Conservation (phyloP, 2,888 invertebrate species). For the Hipparchia sbordonii region DNA sequence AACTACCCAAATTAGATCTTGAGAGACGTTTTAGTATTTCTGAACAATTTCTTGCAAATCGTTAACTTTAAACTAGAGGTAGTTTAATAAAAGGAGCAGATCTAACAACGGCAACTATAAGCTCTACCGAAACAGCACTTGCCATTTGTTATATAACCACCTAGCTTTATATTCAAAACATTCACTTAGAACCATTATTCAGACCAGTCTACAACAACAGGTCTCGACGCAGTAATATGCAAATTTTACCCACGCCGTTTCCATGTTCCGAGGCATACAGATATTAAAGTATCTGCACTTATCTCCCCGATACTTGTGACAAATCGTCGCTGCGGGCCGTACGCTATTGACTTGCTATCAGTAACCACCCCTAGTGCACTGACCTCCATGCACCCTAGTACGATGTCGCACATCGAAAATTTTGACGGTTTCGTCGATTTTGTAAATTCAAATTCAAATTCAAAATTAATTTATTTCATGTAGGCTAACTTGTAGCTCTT, state of each 20-base stretch:
- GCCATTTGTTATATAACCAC: neutral
- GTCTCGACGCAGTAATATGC: conserved; percentile 34
- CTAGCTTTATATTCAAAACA: conserved; percentile 21
- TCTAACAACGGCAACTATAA: neutral
- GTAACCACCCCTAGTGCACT: neutral
- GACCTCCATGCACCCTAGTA: neutral
- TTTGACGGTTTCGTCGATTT: no score
- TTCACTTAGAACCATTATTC: conserved; percentile 34
- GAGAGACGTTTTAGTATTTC: no score
- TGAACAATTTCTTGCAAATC: no score
- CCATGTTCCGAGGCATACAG: conserved; percentile 36
- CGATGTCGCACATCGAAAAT: neutral
- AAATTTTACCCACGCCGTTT: conserved; percentile 32
- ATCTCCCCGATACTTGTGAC: conserved; percentile 58
- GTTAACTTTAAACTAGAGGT: no score
- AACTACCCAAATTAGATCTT: no score
- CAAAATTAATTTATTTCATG: no score
- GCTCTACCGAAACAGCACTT: neutral
- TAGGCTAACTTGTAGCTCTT: no score
- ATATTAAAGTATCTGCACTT: conserved; percentile 37
- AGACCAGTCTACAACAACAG: conserved; percentile 28
- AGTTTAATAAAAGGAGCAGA: neutral
- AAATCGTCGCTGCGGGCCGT: conserved; percentile 54
- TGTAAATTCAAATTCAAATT: no score
- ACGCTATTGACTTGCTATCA: conserved; percentile 31